Percentiles rank a stretch among this genome's conserved stretches.
phyloP scores from a whole-genome alignment of 2,888 invertebrate species.

The Eledone cirrhosa region DNA sequence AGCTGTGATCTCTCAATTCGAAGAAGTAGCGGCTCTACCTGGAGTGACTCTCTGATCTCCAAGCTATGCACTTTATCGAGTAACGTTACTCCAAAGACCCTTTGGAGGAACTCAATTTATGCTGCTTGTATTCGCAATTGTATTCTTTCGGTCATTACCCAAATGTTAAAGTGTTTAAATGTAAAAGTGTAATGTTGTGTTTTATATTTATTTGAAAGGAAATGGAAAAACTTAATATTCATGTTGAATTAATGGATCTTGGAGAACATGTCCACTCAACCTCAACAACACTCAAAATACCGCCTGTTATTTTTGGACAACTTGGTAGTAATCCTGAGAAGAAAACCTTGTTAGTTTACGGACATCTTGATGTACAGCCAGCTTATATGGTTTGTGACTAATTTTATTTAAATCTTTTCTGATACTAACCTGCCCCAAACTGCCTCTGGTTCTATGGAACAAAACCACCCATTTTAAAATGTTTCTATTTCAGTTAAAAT shows the following conservation, averaged over 20 bases:
- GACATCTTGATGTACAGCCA: slow-evolving; percentile 98
- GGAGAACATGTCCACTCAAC: slow-evolving; percentile 76
- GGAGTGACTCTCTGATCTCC: no score
- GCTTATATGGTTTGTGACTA: slow-evolving; percentile 74
- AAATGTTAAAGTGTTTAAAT: not conserved
- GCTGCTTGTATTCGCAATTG: no score
- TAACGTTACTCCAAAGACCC: no score
- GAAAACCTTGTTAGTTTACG: slow-evolving; percentile 93
- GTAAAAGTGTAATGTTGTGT: not conserved
- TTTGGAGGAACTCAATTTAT: no score
- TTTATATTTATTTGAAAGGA: slow-evolving; percentile 43
- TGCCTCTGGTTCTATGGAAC: no score
- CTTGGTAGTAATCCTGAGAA: slow-evolving; percentile 85
- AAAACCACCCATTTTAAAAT: no score
- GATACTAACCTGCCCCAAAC: no score
- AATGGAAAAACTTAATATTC: slow-evolving; percentile 72
- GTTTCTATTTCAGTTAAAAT: no score
- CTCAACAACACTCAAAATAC: slow-evolving; percentile 79
- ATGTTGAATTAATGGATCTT: slow-evolving; percentile 78
- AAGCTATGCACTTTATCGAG: no score
- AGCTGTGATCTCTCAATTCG: no score
- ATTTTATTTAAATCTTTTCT: no score
- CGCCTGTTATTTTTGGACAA: slow-evolving; percentile 83
- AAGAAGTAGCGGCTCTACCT: no score
- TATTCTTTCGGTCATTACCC: not conserved